These are phyloP conservation scores for Ophthalmolycus amberensis DNA, from an alignment of 2,113 vertebrate genomes.

Conservation along the genomic window DNA sequence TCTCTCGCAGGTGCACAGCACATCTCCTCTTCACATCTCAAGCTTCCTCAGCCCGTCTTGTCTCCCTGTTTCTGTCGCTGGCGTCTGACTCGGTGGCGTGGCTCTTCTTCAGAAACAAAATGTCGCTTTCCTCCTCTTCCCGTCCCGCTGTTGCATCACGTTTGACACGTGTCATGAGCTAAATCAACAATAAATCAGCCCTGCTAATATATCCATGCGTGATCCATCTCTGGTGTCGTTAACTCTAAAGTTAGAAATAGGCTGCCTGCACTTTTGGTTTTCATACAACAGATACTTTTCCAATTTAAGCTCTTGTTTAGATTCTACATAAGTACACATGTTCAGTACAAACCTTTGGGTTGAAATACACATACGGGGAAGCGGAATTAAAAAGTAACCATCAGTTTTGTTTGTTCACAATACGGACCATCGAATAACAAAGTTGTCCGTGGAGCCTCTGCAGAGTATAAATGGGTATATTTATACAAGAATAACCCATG, in stretches of 20 bases:
- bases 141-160: not conserved
- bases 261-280: not conserved
- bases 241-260: not conserved
- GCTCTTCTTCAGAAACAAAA: slow-evolving; percentile 4
- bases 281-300: not conserved
- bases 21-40: slow-evolving; percentile 56
- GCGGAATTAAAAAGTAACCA: not conserved
- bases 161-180: not conserved
- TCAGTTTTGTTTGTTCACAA: not conserved
- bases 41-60: slow-evolving; percentile 65
- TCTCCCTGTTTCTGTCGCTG: slow-evolving; percentile 1
- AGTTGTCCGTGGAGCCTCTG: not conserved
- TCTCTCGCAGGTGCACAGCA: slow-evolving; percentile 53
- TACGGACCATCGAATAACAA: not conserved
- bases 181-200: not conserved
- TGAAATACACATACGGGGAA: not conserved
- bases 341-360: not conserved
- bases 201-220: not conserved
- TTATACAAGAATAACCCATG: not conserved
- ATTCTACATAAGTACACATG: not conserved
- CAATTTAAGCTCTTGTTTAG: not conserved
- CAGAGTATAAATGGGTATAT: slow-evolving; percentile 3
- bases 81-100: not conserved
- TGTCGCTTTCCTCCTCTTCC: not conserved
- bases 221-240: too few species aligned